Evolutionary conservation across 2,888 invertebrate species (phyloP).

Genomic region (Pegoplata infirma): DNA sequence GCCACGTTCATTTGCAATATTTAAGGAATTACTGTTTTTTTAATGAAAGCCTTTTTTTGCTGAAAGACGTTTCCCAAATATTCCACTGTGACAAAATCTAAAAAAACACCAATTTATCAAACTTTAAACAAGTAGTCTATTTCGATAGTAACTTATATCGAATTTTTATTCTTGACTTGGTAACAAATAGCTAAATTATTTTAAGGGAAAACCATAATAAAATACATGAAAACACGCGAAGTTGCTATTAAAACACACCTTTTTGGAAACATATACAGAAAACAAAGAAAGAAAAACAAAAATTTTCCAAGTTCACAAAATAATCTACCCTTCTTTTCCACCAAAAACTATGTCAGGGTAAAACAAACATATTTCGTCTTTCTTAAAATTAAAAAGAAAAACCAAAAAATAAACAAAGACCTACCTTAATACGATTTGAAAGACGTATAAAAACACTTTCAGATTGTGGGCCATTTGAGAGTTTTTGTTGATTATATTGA

Average conservation of each 20-base stretch:
- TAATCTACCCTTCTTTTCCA: background rate
- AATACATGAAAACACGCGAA: constrained; percentile 69
- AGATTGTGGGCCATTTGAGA: constrained; percentile 81
- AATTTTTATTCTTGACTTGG: constrained; percentile 1
- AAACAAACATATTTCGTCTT: too few species aligned
- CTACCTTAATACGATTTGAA: constrained; percentile 95
- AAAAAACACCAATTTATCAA: background rate
- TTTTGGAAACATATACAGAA: background rate
- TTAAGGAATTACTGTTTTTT: too few species aligned
- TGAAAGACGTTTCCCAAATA: too few species aligned
- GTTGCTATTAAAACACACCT: constrained; percentile 64
- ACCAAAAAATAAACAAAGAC: too few species aligned
- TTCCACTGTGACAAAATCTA: background rate
- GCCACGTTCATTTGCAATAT: too few species aligned
- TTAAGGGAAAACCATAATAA: constrained; percentile 29
- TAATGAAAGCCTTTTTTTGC: too few species aligned
- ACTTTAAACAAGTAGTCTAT: background rate
- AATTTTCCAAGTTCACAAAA: background rate
- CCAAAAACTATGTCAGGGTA: background rate
- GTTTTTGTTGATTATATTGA: constrained; percentile 47
- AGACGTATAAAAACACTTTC: constrained; percentile 97
- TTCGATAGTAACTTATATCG: constrained; percentile 5
- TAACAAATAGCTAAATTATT: constrained; percentile 36
- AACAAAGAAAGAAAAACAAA: too few species aligned
- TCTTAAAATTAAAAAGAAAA: background rate